Evolutionary conservation across 1,140 invertebrate genomes (phyloP), one percentile per base, ranked within the genome.

Genomic region (Heliconius himera): DNA sequence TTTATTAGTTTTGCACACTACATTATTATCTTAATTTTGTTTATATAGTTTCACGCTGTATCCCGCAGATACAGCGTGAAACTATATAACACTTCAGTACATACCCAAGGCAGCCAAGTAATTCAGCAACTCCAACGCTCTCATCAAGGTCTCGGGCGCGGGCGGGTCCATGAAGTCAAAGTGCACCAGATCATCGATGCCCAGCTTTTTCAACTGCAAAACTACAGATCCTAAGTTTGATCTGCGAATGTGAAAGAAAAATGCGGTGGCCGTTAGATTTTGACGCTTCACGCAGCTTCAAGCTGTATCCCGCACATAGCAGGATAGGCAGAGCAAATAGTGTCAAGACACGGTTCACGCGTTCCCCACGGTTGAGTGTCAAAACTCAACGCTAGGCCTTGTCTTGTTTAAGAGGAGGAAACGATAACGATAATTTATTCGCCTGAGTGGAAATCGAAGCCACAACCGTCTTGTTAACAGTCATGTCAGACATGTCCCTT

Each of bases 81-180:
- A n/a, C n/a, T n/a, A n/a, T n/a, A n/a, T n/a, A n/a, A n/a, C 60
- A 22, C 60, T 26, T 13, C 9, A 66, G 8, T 46, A 84, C 91
- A 91, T 77, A 95, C 94, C 94, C 9, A 99, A 95, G 1, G 98
- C 98, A 6, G 98, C 98, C 75, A 99, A 95, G 93, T 99, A 99
- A 95, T 99, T 99, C 13, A 99, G 95, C 74, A 99, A 95, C 95
- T 99, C 99, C 76, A 99, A 93, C 3, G 99, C 99, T 91, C 99
- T 95, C 99, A 99, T 99, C n/a, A 99, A 95, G 0, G 99, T 99
- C 96, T 99, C 99, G 0, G 99, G 99, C n/a, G 99, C 99, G 33
- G 99, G 99, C 22, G 99, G 99, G 95, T 99, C 99, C 99, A 99
- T 99, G 94, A 99, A 99, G 95, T 99, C 99, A 95, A 99, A 99